Percentiles rank a stretch among this genome's conserved stretches.
Conservation (phyloP, 2,113 vertebrate species). For the Vulpes ferrilata region DNA sequence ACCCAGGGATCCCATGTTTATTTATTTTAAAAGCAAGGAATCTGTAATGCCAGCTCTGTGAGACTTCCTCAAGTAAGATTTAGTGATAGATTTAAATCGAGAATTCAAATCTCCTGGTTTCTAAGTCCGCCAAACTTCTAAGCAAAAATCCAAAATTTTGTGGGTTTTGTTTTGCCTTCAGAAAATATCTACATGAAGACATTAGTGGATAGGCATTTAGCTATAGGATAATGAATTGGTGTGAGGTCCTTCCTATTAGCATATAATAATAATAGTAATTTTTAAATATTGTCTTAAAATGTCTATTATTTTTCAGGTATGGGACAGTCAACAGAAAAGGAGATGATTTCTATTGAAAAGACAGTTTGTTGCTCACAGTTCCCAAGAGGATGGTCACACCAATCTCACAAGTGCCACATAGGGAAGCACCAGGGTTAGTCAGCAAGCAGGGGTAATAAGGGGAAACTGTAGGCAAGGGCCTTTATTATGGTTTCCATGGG, state of each 20-base stretch:
- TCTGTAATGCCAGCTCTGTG: neutral
- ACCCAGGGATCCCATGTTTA: too few relatives aligned
- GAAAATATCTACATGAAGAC: conserved; percentile 30
- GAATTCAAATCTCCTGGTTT: conserved; percentile 8
- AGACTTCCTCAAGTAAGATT: neutral
- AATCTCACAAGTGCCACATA: neutral
- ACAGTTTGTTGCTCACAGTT: neutral
- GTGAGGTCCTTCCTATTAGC: neutral
- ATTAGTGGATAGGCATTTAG: neutral
- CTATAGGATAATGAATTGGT: neutral
- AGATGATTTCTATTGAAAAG: neutral
- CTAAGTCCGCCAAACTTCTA: neutral
- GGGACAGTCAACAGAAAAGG: neutral
- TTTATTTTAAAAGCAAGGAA: conserved; percentile 52
- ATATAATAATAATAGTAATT: neutral
- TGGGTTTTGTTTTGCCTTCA: neutral
- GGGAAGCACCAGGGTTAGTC: neutral
- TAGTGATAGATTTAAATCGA: neutral
- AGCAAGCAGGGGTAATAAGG: neutral
- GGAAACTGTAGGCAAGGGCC: neutral
- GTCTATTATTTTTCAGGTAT: neutral
- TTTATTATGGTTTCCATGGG: neutral
- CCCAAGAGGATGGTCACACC: neutral
- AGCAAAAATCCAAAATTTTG: conserved; percentile 24
- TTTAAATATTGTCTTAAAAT: neutral